Conservation (phyloP, 2,888 invertebrate species). For the Eilema sororculum region DNA sequence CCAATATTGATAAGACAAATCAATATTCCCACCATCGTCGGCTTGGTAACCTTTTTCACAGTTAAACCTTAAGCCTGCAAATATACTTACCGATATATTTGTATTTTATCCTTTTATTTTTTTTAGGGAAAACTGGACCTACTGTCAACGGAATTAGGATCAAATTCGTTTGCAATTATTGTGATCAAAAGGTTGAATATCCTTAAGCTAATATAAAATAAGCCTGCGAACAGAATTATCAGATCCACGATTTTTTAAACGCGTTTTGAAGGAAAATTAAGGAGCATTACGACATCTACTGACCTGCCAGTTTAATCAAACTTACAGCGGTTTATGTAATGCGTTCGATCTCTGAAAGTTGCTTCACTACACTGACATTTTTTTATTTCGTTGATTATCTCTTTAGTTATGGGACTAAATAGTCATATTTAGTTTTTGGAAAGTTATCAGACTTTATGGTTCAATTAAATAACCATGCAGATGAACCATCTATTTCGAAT, state of each 20-base stretch:
- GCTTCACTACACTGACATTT: constrained; percentile 22
- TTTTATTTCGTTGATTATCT: constrained; percentile 3
- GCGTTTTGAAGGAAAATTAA: constrained; percentile 69
- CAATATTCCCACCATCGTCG: constrained; percentile 73
- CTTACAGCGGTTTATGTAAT: constrained; percentile 41
- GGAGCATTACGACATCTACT: constrained; percentile 67
- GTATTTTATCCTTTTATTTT: constrained; percentile 56
- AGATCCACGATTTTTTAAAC: constrained; percentile 75
- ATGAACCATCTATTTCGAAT: background rate
- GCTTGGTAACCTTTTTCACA: constrained; percentile 70
- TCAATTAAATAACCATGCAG: too few relatives aligned
- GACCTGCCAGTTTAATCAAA: constrained; percentile 64
- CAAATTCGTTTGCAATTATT: constrained; percentile 20
- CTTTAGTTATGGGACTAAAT: too few relatives aligned
- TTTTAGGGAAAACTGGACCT: constrained; percentile 29
- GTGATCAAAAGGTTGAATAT: constrained; percentile 63
- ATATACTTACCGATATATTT: constrained; percentile 69
- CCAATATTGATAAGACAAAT: constrained; percentile 75
- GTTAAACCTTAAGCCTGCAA: constrained; percentile 66
- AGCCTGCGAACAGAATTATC: constrained; percentile 69
- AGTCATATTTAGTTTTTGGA: too few relatives aligned
- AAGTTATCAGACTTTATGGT: too few relatives aligned
- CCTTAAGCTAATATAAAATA: constrained; percentile 68
- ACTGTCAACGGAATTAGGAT: constrained; percentile 12
- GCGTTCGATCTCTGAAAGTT: constrained; percentile 23